phyloP scores from a whole-genome alignment of 2,888 invertebrate genomes.

The Acleris literana region DNA sequence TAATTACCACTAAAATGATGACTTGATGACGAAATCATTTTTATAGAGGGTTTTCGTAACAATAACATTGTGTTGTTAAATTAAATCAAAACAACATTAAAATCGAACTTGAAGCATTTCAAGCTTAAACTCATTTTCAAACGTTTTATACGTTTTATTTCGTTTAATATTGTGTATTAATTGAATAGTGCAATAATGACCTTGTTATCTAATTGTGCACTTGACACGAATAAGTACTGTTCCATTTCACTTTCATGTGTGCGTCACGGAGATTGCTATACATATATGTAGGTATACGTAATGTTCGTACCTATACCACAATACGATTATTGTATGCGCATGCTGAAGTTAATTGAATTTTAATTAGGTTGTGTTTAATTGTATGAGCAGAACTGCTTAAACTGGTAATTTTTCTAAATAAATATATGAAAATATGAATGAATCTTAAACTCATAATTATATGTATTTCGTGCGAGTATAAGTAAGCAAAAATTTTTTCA shows the following conservation, averaged over 20 bases:
- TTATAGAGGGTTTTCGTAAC: too few relatives aligned
- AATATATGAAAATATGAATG: too few relatives aligned
- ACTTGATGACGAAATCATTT: too few relatives aligned
- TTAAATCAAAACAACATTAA: too few relatives aligned
- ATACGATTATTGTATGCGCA: constrained; percentile 8
- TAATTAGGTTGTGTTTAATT: not conserved
- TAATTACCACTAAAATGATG: not conserved
- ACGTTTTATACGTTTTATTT: constrained; percentile 37
- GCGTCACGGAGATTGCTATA: constrained; percentile 60
- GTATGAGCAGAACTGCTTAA: not conserved
- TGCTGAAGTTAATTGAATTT: not conserved
- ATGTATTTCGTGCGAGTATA: too few relatives aligned
- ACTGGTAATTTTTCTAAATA: not conserved
- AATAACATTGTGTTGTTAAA: too few relatives aligned
- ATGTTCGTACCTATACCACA: constrained; percentile 38
- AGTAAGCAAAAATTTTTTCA: not conserved
- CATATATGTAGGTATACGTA: constrained; percentile 45
- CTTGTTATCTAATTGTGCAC: constrained; percentile 83
- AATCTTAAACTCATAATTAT: too few relatives aligned
- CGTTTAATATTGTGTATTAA: constrained; percentile 47
- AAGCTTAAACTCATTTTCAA: constrained; percentile 30
- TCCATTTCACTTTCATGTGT: constrained; percentile 82
- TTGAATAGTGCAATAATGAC: constrained; percentile 77
- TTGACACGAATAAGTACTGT: constrained; percentile 78
- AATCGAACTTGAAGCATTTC: too few relatives aligned